phyloP scores from a whole-genome alignment of 2,113 vertebrate genomes.

The Cinclus cinclus region DNA sequence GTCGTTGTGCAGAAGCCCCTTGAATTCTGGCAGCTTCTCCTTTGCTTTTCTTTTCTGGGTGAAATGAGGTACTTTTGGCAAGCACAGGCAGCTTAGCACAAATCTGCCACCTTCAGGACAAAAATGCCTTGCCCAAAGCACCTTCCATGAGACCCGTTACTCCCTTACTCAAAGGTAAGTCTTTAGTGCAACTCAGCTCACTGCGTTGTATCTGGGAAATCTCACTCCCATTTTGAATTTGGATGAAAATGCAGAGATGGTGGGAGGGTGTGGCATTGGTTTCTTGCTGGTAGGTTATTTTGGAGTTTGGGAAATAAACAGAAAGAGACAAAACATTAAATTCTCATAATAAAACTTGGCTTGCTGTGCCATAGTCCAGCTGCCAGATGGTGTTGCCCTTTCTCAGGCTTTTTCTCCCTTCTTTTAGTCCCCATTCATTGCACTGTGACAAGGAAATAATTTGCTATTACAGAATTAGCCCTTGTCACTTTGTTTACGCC shows the following conservation, averaged over 20 bases:
- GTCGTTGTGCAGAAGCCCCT: neutral
- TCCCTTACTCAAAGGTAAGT: neutral
- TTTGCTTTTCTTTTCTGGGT: neutral
- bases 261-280: neutral
- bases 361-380: neutral
- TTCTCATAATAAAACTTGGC: neutral
- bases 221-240: neutral
- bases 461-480: neutral
- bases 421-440: neutral
- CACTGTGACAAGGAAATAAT: neutral
- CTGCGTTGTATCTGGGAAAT: neutral
- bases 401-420: neutral
- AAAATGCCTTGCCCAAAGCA: neutral
- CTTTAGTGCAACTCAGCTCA: neutral
- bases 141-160: neutral
- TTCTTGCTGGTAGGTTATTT: neutral
- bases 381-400: neutral
- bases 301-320: neutral
- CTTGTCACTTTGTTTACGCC: neutral
- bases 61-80: accelerated
- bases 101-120: neutral
- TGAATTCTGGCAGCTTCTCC: neutral
- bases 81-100: neutral
- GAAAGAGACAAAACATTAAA: conserved; percentile 8
- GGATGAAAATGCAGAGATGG: neutral